These are phyloP conservation scores for Discoglossus pictus DNA, from an alignment of 2,797 vertebrate genomes.

Conservation along the genomic window DNA sequence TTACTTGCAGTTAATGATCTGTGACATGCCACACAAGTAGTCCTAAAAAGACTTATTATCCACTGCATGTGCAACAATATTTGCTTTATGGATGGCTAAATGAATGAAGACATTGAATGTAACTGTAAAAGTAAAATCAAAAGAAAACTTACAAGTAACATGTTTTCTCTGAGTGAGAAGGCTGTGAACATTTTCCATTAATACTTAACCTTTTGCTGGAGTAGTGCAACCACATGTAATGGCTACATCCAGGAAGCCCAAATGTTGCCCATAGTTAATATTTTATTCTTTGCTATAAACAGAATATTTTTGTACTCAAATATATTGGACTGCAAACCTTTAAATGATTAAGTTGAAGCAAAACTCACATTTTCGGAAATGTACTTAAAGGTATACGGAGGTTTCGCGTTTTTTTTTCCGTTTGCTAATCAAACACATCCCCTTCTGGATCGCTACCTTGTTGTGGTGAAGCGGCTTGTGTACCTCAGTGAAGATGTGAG, in stretches of 20 bases:
- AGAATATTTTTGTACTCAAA: constrained; percentile 59
- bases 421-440: too few species aligned
- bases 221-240: constrained; percentile 73
- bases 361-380: too few species aligned
- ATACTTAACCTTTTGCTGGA: constrained; percentile 83
- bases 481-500: too few species aligned
- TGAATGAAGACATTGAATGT: constrained; percentile 97
- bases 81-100: constrained; percentile 98
- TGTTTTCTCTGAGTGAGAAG: constrained; percentile 79
- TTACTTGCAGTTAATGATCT: constrained; percentile 90
- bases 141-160: constrained; percentile 85
- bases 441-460: too few species aligned
- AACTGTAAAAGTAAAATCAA: constrained; percentile 88
- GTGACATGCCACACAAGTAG: constrained; percentile 98
- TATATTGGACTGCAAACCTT: constrained; percentile 54
- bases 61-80: constrained; percentile 98
- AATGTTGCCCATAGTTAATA: constrained; percentile 71
- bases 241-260: constrained; percentile 69
- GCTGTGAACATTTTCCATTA: constrained; percentile 82
- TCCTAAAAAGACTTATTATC: constrained; percentile 95
- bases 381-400: too few species aligned
- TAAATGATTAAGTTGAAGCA: too few species aligned
- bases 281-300: constrained; percentile 68
- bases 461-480: too few species aligned
- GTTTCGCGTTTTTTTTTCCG: too few species aligned